Evolutionary conservation across 2,113 vertebrate genomes (phyloP).

Genomic region (Neofelis nebulosa): DNA sequence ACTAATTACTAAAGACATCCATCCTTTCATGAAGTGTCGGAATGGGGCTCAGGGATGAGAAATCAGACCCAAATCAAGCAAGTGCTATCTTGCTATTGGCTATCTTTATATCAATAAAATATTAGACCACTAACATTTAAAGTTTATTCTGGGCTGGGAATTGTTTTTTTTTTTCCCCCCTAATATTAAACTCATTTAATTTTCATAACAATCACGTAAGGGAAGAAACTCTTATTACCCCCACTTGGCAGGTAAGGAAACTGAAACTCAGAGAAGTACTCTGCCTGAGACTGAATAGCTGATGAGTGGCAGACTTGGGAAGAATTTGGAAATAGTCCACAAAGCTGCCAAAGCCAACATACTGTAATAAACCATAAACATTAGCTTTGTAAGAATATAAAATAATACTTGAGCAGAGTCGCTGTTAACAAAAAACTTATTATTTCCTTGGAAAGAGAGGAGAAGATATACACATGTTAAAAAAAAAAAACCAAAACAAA

Average conservation of each 20-base stretch:
- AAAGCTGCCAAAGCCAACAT: neutral
- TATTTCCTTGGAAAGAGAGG: neutral
- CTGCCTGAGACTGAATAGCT: neutral
- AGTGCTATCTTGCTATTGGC: neutral
- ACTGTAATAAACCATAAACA: neutral
- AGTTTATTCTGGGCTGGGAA: neutral
- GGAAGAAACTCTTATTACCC: neutral
- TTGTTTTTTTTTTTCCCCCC: neutral
- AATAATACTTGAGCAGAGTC: neutral
- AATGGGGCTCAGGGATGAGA: neutral
- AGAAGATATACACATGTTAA: neutral
- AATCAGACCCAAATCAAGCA: neutral
- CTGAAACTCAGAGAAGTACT: neutral
- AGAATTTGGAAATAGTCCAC: neutral
- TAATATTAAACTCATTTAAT: neutral
- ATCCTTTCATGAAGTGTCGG: neutral
- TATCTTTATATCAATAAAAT: neutral
- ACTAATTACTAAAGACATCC: neutral
- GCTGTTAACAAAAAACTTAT: neutral
- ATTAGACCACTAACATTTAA: neutral
- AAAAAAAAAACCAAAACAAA: neutral
- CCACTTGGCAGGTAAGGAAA: neutral
- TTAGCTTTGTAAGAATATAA: neutral
- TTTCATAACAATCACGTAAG: neutral
- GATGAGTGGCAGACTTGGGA: neutral